Conservation (phyloP, 2,113 vertebrate species). For the Heterochromis multidens region DNA sequence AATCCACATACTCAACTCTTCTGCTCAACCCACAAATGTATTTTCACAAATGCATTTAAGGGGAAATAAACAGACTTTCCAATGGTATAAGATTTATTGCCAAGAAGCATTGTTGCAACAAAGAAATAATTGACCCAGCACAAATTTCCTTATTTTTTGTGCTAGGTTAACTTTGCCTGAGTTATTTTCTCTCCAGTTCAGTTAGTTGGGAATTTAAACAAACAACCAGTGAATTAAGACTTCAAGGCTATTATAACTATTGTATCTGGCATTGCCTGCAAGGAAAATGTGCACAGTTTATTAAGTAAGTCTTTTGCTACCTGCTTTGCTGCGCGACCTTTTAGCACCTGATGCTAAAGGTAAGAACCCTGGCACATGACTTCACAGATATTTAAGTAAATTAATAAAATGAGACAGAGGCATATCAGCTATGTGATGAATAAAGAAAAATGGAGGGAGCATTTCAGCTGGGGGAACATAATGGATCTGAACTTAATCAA, state of each 20-base stretch:
- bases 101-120: too few species aligned
- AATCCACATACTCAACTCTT: too few species aligned
- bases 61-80: too few species aligned
- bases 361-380: neutral
- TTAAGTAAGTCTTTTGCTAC: neutral
- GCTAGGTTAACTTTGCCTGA: constrained; percentile 31
- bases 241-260: neutral
- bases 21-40: too few species aligned
- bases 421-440: constrained; percentile 22
- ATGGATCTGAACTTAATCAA: constrained; percentile 73
- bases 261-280: neutral
- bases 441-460: constrained; percentile 7
- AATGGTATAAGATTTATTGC: too few species aligned
- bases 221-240: neutral
- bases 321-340: neutral
- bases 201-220: neutral
- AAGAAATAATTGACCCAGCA: too few species aligned
- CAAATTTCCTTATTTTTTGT: too few species aligned
- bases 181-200: constrained; percentile 17
- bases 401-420: constrained; percentile 12
- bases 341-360: constrained; percentile 18
- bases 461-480: constrained; percentile 44
- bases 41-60: too few species aligned
- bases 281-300: neutral
- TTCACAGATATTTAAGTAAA: constrained; percentile 16